Evolutionary conservation across 2,797 vertebrate genomes (phyloP).

Genomic region (Silurus aristotelis): DNA sequence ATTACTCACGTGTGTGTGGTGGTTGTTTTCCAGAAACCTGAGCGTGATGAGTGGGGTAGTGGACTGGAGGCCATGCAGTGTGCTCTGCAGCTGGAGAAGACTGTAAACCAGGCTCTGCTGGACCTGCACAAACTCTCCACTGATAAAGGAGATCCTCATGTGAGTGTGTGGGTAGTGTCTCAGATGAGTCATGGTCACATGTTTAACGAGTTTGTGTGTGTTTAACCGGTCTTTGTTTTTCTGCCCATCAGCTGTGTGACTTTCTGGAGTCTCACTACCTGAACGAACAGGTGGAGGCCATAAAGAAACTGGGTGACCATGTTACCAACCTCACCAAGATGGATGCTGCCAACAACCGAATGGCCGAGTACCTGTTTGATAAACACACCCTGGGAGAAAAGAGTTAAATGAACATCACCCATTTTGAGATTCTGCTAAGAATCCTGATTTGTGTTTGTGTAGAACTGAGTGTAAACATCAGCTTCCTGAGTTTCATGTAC

Average conservation of each 20-base stretch:
- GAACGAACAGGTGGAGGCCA: constrained; percentile 84
- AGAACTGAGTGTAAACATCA: background rate
- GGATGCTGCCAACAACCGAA: constrained; percentile 79
- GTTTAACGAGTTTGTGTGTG: background rate
- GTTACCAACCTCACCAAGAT: constrained; percentile 82
- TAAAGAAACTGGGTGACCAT: constrained; percentile 82
- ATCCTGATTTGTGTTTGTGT: background rate
- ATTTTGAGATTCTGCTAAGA: background rate
- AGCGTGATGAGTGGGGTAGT: constrained; percentile 89
- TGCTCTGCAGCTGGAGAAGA: constrained; percentile 89
- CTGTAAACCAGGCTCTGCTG: constrained; percentile 85
- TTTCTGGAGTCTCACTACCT: constrained; percentile 86
- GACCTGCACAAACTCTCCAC: constrained; percentile 80
- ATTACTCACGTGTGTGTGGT: no score
- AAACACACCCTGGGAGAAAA: constrained; percentile 80
- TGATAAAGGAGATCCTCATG: constrained; percentile 78
- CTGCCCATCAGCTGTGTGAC: constrained; percentile 77
- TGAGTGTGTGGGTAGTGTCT: constrained; percentile 62
- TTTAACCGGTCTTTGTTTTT: background rate
- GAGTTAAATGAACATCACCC: constrained; percentile 25
- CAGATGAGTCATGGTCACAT: background rate
- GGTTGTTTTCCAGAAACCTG: constrained; percentile 81
- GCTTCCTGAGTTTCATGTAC: background rate
- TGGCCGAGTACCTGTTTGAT: constrained; percentile 86
- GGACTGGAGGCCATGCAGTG: constrained; percentile 87